Percentiles rank a stretch among this genome's conserved stretches.
Evolutionary conservation across 2,797 vertebrate genomes (phyloP).

Genomic region (Carduelis carduelis): DNA sequence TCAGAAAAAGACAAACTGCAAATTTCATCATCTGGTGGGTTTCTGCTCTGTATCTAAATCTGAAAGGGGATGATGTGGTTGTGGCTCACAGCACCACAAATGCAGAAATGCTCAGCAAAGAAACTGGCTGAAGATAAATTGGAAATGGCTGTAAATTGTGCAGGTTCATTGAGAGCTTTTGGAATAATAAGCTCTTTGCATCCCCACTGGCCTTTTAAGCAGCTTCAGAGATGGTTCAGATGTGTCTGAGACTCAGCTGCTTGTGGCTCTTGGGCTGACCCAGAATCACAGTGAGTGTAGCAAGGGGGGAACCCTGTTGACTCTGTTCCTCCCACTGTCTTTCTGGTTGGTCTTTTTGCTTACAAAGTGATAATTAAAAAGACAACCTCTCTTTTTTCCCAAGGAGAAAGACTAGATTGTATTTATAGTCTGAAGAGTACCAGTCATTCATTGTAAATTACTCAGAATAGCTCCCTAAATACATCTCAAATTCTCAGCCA

Average conservation of each 20-base stretch:
- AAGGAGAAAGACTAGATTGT: conserved; percentile 21
- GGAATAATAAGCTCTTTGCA: neutral
- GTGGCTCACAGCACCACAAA: neutral
- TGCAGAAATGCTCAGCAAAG: neutral
- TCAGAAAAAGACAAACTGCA: neutral
- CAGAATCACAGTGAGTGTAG: neutral
- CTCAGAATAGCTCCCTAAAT: conserved; percentile 40
- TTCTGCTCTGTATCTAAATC: neutral
- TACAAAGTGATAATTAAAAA: conserved; percentile 43
- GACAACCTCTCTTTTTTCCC: neutral
- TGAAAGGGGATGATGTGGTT: neutral
- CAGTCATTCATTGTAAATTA: conserved; percentile 45
- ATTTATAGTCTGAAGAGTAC: conserved; percentile 41
- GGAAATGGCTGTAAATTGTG: neutral
- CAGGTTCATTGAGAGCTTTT: neutral
- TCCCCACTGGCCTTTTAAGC: neutral
- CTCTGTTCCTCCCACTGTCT: conserved; percentile 1
- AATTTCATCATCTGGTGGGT: neutral
- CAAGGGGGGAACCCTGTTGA: neutral
- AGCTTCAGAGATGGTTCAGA: neutral
- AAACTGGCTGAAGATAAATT: neutral
- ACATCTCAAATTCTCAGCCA: conserved; percentile 27
- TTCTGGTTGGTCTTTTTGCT: conserved; percentile 42
- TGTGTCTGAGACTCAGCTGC: neutral
- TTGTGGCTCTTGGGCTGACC: neutral